Evolutionary conservation across 2,888 invertebrate species (phyloP), one percentile per base, ranked within the genome.

Genomic region (Flexamia atlantica): DNA sequence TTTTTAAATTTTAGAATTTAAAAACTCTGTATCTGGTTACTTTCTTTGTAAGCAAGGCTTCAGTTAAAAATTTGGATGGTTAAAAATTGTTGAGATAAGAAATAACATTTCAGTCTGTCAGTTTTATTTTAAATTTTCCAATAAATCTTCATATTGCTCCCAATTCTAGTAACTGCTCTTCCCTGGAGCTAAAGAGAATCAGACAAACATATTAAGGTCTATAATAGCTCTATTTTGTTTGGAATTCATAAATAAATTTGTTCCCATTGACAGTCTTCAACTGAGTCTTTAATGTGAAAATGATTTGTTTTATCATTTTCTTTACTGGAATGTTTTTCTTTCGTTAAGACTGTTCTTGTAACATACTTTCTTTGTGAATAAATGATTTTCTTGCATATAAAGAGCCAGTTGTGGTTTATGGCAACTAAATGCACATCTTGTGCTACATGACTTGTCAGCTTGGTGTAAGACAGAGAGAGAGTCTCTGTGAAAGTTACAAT

Each of bases 191-290:
- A 3, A 3, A 50, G 50, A n/a, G 50, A n/a, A 50, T n/a, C 50
- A 50, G 17, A 50, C 50, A 50, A 50, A 50, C 50, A 50, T 50
- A 50, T 50, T 50, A 50, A 50, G 50, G 17, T 17, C 12, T 17
- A 50, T 50, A 50, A 50, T 50, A 50, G 50, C 50, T 50, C 50
- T 50, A 50, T 50, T 50, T 50, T 50, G 50, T 50, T 50, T 10
- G 5, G 50, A 50, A 50, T 50, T 50, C 50, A 50, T 50, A 3
- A 50, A 50, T 50, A 50, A 50, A 50, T 50, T 50, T 17, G 17
- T 50, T 10, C 50, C 14, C 50, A 50, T 50, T 50, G 12, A 10
- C 50, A n/a, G n/a, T n/a, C 50, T 50, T 12, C 50, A 50, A n/a
- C 12, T 50, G 50, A 50, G 50, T 50, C 50, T 50, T 50, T 50